Evolutionary conservation across 2,113 vertebrate species (phyloP), one percentile per base, ranked within the genome.

Genomic region (Catharus bicknelli): DNA sequence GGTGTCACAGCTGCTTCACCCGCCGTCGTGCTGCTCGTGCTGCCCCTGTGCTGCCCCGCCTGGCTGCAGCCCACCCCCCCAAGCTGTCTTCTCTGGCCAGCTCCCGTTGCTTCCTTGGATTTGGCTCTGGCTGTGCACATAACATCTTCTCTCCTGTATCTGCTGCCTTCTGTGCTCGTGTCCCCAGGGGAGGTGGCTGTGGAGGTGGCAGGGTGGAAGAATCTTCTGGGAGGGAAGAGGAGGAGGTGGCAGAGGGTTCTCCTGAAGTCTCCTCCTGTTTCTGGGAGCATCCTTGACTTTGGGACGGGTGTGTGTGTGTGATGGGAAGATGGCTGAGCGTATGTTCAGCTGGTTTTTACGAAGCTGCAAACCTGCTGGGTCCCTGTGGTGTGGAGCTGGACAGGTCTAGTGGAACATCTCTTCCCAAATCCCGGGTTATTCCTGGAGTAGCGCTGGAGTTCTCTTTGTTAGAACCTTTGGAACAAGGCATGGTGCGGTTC

Each of bases 71-170:
- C 70, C 87, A 42, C 50, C 53, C 80, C 84, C 85, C 42, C 38
- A 16, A 27, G 83, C 94, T 93, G 2, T 76, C 66, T 85, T 73
- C 70, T 94, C 75, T 6, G 36, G 83, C 59, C 75, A 85, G 70
- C 93, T 89, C 93, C 63, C 75, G 9, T 61, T 85, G 96, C 93
- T 94, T 94, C 72, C 82, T 83, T 1, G 8, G 85, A 40, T 70
- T 91, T 87, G 94, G 94, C 95, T 96, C 82, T 96, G 93, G 94
- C 95, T 95, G 93, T 45, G 84, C 82, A 88, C 64, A 73, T 92
- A 86, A 61, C 91, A 86, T 76, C 55, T 74, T 40, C 68, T 77
- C n/a, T 70, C 62, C 82, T 32, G n/a, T 87, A 38, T 61, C 88
- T 57, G 86, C 90, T 96, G 62, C 63, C 81, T 83, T 94, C 78